Base-by-base conservation (phyloP, 2,888 invertebrate genomes). In the Tanaodytes sp. region DNA sequence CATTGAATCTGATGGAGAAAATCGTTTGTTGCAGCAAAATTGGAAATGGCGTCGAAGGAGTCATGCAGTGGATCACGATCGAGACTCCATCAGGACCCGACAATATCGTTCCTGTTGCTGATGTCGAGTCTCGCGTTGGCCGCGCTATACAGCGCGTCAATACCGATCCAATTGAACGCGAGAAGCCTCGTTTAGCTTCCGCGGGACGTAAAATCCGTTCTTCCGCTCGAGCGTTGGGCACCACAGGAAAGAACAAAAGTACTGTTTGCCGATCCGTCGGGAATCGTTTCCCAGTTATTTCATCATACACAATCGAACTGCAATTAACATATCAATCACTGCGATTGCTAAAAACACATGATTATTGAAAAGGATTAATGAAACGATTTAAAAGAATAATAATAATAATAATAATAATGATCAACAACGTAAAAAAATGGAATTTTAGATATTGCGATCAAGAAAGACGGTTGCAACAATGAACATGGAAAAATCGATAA, bases 1-100 rank as follows among this genome's bases (percentile, higher is more conserved):
- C n/a, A n/a, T n/a, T n/a, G n/a, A n/a, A n/a, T n/a, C n/a, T n/a
- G n/a, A n/a, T n/a, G n/a, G n/a, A n/a, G n/a, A n/a, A n/a, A n/a
- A n/a, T n/a, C n/a, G n/a, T n/a, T n/a, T 23, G 23, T 83, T 82
- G 1, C 79, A 84, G 84, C 84, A 6, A 82, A 83, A 76, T 67
- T 83, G 72, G 83, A 84, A 12, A 76, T 79, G 67, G 72, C 72
- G 19, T 75, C 83, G 40, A 82, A 82, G 71, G 80, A 82, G 37
- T 78, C 81, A 23, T 84, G 84, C 77, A 83, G 80, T 73, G 80
- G 83, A 23, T 75, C 78, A 37, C 66, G 67, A 61, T 57, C 74
- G 18, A 61, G 58, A 16, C 33, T 65, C 6, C 61, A 63, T 27
- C 62, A 51, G 36, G 63, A 75, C 45, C 71, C 71, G 49, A 66